These are phyloP conservation scores for Myzus persicae DNA, from an alignment of 1,140 invertebrate species.

Conservation along the genomic window DNA sequence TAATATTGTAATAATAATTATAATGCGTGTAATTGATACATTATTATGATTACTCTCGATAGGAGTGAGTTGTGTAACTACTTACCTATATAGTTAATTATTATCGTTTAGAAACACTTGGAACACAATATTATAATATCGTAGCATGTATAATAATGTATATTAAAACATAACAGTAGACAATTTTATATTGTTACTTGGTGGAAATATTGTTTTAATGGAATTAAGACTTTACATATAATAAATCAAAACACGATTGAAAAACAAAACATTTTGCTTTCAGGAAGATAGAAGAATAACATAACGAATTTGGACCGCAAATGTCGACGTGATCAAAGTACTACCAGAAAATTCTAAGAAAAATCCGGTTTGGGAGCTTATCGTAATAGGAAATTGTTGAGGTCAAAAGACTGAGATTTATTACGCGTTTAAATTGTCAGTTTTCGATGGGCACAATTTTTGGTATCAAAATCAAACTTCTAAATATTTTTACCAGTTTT, in stretches of 20 bases:
- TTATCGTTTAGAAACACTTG: not conserved
- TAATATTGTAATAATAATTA: not conserved
- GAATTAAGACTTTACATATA: slow-evolving; percentile 22
- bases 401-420: slow-evolving; percentile 58
- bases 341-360: slow-evolving; percentile 52
- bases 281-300: slow-evolving; percentile 57
- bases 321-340: slow-evolving; percentile 51
- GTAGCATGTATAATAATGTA: not conserved
- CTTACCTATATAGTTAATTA: not conserved
- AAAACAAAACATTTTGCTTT: slow-evolving; percentile 57
- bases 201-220: slow-evolving; percentile 45
- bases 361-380: slow-evolving; percentile 53
- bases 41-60: not conserved
- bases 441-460: slow-evolving; percentile 47
- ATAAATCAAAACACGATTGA: slow-evolving; percentile 46
- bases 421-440: slow-evolving; percentile 50
- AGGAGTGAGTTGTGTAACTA: not conserved
- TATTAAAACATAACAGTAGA: not conserved
- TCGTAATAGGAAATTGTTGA: slow-evolving; percentile 47
- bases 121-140: not conserved
- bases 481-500: slow-evolving; percentile 42
- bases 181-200: slow-evolving; percentile 38
- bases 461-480: slow-evolving; percentile 22
- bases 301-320: slow-evolving; percentile 33
- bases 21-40: not conserved